phyloP scores from a whole-genome alignment of 2,888 invertebrate genomes.

The Drosophila greeni region DNA sequence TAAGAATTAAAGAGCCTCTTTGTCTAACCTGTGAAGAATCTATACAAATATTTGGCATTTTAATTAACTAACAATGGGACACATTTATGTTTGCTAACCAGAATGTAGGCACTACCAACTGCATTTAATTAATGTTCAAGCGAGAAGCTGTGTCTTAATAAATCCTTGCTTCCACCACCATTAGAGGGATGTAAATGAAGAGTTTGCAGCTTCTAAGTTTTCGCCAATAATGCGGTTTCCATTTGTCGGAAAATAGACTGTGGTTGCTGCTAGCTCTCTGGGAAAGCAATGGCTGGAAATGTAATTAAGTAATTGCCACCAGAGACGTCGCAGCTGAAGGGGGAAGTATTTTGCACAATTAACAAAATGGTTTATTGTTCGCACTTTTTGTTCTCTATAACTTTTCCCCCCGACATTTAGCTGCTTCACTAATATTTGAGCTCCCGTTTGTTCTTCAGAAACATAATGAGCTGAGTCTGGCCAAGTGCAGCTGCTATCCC shows the following conservation, averaged over 20 bases:
- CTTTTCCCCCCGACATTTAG: not conserved
- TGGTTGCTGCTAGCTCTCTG: not conserved
- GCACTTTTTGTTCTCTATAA: slow-evolving; percentile 5
- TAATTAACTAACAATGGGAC: not conserved
- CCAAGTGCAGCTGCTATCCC: slow-evolving; percentile 5
- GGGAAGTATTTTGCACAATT: slow-evolving; percentile 16
- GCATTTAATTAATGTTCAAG: not conserved
- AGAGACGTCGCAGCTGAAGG: slow-evolving; percentile 6
- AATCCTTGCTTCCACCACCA: not conserved
- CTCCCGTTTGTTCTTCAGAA: not conserved
- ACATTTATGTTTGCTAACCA: not conserved
- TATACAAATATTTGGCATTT: not conserved
- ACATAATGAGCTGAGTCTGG: slow-evolving; percentile 7
- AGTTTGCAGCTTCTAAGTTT: not conserved
- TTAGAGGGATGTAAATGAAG: slow-evolving; percentile 5
- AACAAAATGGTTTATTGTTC: slow-evolving; percentile 22
- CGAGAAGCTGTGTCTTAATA: not conserved
- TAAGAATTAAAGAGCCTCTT: not conserved
- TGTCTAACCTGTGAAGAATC: not conserved
- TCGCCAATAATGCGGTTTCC: slow-evolving; percentile 3
- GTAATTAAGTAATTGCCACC: slow-evolving; percentile 54
- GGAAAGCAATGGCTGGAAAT: slow-evolving; percentile 24
- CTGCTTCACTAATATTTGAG: slow-evolving; percentile 7
- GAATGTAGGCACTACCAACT: slow-evolving; percentile 38
- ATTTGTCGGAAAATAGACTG: not conserved